phyloP scores from a whole-genome alignment of 2,888 invertebrate genomes.

The Gerris lacustris region DNA sequence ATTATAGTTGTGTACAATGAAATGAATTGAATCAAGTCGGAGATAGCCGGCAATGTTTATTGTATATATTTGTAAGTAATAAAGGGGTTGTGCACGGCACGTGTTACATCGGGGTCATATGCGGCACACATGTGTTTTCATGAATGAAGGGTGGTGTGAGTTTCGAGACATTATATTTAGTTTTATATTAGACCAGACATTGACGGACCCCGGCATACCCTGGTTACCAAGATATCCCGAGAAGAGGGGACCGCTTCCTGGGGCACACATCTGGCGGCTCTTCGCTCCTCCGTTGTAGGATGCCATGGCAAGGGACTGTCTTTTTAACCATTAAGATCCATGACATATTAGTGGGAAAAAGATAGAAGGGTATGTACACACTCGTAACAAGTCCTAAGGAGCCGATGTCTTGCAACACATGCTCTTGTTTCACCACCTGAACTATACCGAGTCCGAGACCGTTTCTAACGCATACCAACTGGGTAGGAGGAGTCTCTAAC shows the following conservation, averaged over 20 bases:
- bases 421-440: background rate
- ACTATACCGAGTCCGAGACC: too few species aligned
- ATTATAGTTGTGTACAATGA: too few species aligned
- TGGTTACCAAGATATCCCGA: too few species aligned
- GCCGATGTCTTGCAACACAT: background rate
- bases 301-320: background rate
- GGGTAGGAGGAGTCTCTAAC: too few species aligned
- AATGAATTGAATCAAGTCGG: too few species aligned
- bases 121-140: background rate
- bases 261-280: background rate
- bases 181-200: background rate
- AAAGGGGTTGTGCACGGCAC: background rate
- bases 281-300: background rate
- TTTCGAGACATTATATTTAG: background rate
- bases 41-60: too few species aligned
- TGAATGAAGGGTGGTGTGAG: background rate
- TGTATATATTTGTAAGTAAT: conserved; percentile 1
- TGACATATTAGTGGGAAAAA: conserved; percentile 3
- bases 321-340: background rate
- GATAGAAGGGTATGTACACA: background rate
- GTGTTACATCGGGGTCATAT: background rate
- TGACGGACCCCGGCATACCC: background rate
- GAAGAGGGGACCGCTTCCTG: background rate
- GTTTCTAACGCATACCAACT: too few species aligned
- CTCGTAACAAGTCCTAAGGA: too few species aligned